These are phyloP conservation scores for Cydia strobilella DNA, from an alignment of 1,140 invertebrate species.

Conservation along the genomic window DNA sequence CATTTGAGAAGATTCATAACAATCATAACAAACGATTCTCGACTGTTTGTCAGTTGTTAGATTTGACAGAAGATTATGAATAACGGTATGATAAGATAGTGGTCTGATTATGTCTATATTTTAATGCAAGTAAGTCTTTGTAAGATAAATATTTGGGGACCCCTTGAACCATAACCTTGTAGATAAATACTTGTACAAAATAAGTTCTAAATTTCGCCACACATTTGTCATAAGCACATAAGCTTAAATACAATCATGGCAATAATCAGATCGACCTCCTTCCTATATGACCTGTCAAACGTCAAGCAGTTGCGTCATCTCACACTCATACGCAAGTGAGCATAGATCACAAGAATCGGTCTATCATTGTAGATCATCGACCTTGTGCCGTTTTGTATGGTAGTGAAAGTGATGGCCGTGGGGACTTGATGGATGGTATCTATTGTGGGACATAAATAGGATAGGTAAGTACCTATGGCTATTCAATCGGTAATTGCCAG, in stretches of 20 bases:
- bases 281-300: constrained; percentile 13
- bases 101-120: too few species aligned
- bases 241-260: background rate
- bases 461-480: background rate
- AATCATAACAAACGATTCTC: too few species aligned
- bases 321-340: background rate
- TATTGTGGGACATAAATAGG: background rate
- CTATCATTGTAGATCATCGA: constrained; percentile 20
- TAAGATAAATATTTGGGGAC: too few species aligned
- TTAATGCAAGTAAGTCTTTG: too few species aligned
- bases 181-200: background rate
- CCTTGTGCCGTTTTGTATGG: constrained; percentile 23
- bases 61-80: too few species aligned
- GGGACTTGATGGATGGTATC: constrained; percentile 16
- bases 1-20: too few species aligned
- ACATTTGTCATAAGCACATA: background rate
- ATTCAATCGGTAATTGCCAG: too few species aligned
- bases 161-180: background rate
- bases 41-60: too few species aligned
- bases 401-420: constrained; percentile 21
- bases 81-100: too few species aligned
- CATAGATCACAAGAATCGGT: constrained; percentile 4
- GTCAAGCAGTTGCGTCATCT: constrained; percentile 1
- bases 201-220: background rate
- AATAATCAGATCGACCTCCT: constrained; percentile 6